Base-by-base conservation (phyloP, 2,113 vertebrate genomes). In the Leptobrachium leishanense region DNA sequence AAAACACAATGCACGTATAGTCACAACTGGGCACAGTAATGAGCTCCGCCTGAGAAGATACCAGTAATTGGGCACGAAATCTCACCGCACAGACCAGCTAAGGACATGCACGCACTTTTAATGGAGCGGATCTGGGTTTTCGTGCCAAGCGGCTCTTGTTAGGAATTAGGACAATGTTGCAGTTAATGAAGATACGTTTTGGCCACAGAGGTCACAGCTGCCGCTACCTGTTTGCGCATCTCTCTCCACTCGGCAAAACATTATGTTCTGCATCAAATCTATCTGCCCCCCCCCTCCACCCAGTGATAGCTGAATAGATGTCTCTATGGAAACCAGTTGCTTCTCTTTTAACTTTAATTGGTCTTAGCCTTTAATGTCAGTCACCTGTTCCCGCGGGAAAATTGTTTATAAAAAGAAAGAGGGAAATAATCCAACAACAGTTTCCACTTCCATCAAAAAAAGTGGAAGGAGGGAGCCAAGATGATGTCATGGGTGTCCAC, bases 311-410 rank as follows among this genome's bases (percentile, higher is more conserved):
- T 13, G 41, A 79, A 73, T 79, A 79, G 71, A 40, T 50, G 71
- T 79, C 77, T 72, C 70, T 73, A 79, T 79, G 77, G 77, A 20
- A 79, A 79, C 77, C 63, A 20, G 62, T 42, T 12, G 77, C 71
- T 68, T 79, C 63, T 55, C 70, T 74, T 68, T 79, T 74, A 74
- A 73, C 65, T 57, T 68, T 68, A 79, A 73, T 67, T 79, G 70
- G 70, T 57, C 67, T 43, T 68, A 44, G 15, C n/a, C 42, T 67
- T 79, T 67, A 79, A 74, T 68, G 63, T 67, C 63, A 55, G 6
- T 59, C 55, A 65, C 70, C 70, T 73, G 68, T 42, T 79, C 70
- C 59, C 15, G 55, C 46, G 43, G 62, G 39, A 41, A 6, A 62
- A 66, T 72, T 79, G 77, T 79, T 79, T 66, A 72, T 64, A 9